Base-by-base conservation (phyloP, 1,140 invertebrate species). In the Panonychus citri region DNA sequence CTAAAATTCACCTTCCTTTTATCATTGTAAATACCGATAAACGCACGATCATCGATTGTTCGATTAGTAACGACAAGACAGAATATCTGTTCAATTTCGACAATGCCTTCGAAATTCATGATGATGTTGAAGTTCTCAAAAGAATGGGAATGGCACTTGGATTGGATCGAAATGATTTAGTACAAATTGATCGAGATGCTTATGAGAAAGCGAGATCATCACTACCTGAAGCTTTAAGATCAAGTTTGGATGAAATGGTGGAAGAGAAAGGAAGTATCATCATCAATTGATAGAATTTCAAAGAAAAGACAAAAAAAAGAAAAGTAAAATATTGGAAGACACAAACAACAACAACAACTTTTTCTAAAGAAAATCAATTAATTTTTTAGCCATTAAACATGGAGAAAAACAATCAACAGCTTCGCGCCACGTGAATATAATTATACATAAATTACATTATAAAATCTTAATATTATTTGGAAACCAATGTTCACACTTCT, bases 71-170 rank as follows among this genome's bases (percentile, higher is more conserved):
- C 78, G 91, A 98, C 75, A 98, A 98, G 76, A 89, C 81, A 71
- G 93, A 98, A 73, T 99, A 97, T 76, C 79, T 93, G 71, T 96
- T 98, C 77, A 90, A 91, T 70, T 98, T 99, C 76, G 88, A 94
- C 75, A 86, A 95, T 73, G 85, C 86, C 67, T 99, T 98, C 77
- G 90, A 97, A 79, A 96, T 99, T 69, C 88, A 94, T 69, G 93
- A 98, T 72, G 94, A 99, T 66, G 85, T 95, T 64, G 91, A 97
- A 73, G 89, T 77, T 19, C 60, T 77, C 46, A 76, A 66, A 74
- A 78, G 84, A 66, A 94, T 97, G 84, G 91, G 91, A 39, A 75
- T 94, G 65, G 77, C 85, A 56, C 80, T 83, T 72, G 88, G 86
- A 80, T 73, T 96, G 13, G 59, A 58, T 53, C 55, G 54, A 8